phyloP scores from a whole-genome alignment of 92 coral and sea anemone genomes.

The Siderastrea radians region DNA sequence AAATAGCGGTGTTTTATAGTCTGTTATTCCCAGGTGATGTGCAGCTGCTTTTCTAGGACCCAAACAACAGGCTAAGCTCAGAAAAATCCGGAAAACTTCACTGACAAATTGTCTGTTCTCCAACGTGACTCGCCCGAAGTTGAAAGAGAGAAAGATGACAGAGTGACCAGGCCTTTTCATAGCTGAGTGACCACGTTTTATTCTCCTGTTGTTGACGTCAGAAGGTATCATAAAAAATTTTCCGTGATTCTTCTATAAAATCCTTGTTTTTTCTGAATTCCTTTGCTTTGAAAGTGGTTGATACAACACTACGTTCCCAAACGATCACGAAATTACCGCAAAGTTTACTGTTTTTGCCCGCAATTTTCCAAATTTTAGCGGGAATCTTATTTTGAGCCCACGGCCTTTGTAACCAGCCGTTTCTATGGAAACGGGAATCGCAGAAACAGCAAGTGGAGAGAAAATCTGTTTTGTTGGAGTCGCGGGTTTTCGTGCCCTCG shows the following conservation, averaged over 20 bases:
- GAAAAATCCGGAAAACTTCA: conserved; percentile 28
- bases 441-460: background rate
- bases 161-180: conserved; percentile 25
- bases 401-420: conserved; percentile 31
- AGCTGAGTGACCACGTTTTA: conserved; percentile 28
- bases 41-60: background rate
- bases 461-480: background rate
- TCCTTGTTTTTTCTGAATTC: background rate
- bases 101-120: background rate
- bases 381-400: background rate
- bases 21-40: background rate
- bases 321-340: too few species aligned
- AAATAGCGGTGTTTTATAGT: conserved; percentile 39
- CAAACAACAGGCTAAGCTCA: background rate
- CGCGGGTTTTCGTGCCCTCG: background rate
- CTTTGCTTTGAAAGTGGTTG: too few species aligned
- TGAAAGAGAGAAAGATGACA: background rate
- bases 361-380: background rate
- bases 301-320: too few species aligned
- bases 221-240: background rate
- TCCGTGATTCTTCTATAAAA: background rate
- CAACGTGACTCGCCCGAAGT: conserved; percentile 44
- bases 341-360: too few species aligned
- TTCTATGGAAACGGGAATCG: conserved; percentile 38
- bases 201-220: background rate